Conservation (phyloP, 2,888 invertebrate species). For the Steromphala cineraria region DNA sequence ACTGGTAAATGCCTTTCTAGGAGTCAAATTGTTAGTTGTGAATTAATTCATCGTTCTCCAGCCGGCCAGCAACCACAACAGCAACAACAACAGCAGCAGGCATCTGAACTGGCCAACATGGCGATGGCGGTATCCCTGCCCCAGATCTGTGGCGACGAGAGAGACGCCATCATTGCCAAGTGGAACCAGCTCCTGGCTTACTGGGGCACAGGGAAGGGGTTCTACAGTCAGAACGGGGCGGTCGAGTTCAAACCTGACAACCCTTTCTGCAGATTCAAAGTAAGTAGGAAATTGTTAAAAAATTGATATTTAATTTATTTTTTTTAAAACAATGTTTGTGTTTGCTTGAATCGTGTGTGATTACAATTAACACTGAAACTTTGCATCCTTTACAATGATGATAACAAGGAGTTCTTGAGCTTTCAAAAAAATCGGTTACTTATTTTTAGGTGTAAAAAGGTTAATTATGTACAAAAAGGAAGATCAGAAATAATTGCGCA, state of each 20-base stretch:
- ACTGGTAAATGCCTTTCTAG: no score
- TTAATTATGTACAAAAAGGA: no score
- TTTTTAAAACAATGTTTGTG: no score
- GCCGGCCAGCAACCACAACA: constrained; percentile 48
- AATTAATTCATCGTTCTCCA: neutral
- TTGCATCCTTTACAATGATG: no score
- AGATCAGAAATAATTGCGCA: no score
- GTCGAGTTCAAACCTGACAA: constrained; percentile 91
- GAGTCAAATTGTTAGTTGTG: no score
- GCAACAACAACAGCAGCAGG: constrained; percentile 45
- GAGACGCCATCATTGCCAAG: constrained; percentile 93
- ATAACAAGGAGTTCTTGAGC: no score
- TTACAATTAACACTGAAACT: no score
- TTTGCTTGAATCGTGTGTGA: no score
- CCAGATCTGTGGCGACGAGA: constrained; percentile 91
- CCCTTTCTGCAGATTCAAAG: constrained; percentile 93
- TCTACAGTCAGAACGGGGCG: constrained; percentile 80
- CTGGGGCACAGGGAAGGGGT: constrained; percentile 81
- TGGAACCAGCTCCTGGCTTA: constrained; percentile 92
- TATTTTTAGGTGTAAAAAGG: no score
- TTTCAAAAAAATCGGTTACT: no score
- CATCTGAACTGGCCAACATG: constrained; percentile 56
- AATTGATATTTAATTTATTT: no score
- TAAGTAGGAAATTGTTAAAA: constrained; percentile 46
- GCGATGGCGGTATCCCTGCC: constrained; percentile 75